Percentiles rank a stretch among this genome's conserved stretches.
These are phyloP conservation scores for Clivina fossor DNA, from an alignment of 2,888 invertebrate genomes.

Conservation along the genomic window DNA sequence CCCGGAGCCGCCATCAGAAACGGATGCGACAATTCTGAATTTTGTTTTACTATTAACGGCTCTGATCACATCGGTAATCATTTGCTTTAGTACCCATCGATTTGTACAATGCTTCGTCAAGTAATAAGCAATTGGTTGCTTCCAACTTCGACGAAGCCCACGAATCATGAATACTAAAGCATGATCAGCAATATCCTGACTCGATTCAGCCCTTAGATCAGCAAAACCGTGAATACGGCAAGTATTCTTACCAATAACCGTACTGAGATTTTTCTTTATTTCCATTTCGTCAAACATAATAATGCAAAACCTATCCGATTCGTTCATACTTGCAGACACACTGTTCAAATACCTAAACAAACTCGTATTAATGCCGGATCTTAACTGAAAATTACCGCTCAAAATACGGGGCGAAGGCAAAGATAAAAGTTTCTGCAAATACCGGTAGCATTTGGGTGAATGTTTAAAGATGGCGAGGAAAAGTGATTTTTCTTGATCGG, in stretches of 20 bases:
- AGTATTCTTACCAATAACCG: not conserved
- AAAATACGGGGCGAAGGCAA: not conserved
- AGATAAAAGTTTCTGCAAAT: constrained; percentile 4
- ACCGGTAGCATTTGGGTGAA: not conserved
- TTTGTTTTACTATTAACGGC: no score
- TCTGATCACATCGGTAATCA: no score
- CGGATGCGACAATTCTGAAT: no score
- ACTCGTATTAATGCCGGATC: not conserved
- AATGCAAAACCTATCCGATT: not conserved
- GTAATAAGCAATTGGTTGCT: no score
- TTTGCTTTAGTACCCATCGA: no score
- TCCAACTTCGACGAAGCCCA: no score
- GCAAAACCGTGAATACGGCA: not conserved
- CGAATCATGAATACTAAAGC: no score
- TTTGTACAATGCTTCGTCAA: no score
- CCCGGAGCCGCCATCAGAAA: no score
- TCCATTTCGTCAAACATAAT: constrained; percentile 1
- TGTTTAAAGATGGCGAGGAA: not conserved
- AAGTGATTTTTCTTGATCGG: not conserved
- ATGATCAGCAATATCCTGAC: no score
- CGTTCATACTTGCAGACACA: not conserved
- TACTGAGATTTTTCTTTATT: not conserved
- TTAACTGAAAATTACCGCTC: not conserved
- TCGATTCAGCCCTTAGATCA: not conserved
- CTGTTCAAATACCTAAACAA: not conserved